Evolutionary conservation across 2,113 vertebrate genomes (phyloP), one percentile per base, ranked within the genome.

Genomic region (Hirundichthys speculiger): DNA sequence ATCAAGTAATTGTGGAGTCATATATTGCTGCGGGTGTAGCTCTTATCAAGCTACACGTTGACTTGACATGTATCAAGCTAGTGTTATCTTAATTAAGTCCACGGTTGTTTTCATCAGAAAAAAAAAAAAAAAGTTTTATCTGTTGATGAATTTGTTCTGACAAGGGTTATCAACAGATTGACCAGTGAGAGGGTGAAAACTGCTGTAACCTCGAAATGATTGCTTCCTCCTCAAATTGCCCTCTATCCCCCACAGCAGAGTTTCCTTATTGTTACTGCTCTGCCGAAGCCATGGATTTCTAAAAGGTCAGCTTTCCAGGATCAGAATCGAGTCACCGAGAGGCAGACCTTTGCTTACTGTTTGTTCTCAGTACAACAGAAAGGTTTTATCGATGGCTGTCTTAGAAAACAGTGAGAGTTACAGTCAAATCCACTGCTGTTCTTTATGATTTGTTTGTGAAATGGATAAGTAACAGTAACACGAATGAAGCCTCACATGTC

Each of bases 51-150:
- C 58, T 46, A 6, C 15, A 49, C 52, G 51, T 55, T 43, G 39
- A 65, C 77, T 80, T 56, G 11, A 27, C 48, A 39, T 53, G 55
- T 46, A 16, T 46, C 27, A 75, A 65, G 49, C 53, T 8, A 15
- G 24, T 4, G 41, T 75, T 18, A 77, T 85, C 69, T 77, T 64
- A 77, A 68, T 73, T 49, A 64, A 43, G 56, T 64, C 48, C 25
- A 60, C 59, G 59, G 70, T 66, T 22, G 25, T 57, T 72, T 75
- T 54, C 19, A 12, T 22, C 40, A 43, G 51, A 75, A 59, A 30
- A n/a, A n/a, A n/a, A n/a, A n/a, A n/a, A n/a, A n/a, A n/a, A n/a
- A 18, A 62, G 11, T 14, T 19, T 40, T 30, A 49, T 68, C 39
- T 59, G 49, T 51, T 39, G 42, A 67, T 46, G 42, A 8, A 69